Conservation (phyloP, 2,888 invertebrate genomes). For the Ectropis crepuscularia region DNA sequence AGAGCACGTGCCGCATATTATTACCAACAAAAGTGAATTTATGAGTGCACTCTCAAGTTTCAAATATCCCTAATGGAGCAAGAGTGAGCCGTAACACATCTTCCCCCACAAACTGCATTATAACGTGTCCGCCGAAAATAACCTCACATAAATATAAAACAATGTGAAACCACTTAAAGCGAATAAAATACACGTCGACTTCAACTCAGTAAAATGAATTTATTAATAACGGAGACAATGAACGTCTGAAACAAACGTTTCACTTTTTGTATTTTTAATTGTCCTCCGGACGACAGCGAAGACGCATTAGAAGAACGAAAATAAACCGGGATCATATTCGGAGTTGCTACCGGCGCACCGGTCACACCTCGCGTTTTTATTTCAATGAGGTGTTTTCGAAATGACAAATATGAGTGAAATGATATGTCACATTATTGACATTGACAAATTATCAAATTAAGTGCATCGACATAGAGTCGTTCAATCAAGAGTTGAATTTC, state of each 20-base stretch:
- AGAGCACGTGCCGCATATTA: conserved; percentile 59
- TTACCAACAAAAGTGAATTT: conserved; percentile 81
- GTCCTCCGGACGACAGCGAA: conserved; percentile 81
- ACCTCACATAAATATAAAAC: conserved; percentile 85
- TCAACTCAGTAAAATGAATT: conserved; percentile 84
- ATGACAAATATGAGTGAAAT: conserved; percentile 17
- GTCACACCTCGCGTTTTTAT: conserved; percentile 38
- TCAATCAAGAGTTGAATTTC: too few relatives aligned
- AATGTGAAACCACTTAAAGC: conserved; percentile 85
- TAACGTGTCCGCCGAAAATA: conserved; percentile 83
- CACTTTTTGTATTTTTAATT: conserved; percentile 85
- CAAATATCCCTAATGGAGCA: conserved; percentile 84
- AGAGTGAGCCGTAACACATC: conserved; percentile 81
- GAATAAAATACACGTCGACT: conserved; percentile 84
- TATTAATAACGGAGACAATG: conserved; percentile 85
- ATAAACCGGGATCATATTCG: conserved; percentile 83
- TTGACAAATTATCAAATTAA: too few relatives aligned
- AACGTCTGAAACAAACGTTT: conserved; percentile 83
- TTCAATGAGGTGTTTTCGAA: conserved; percentile 15
- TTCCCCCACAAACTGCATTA: conserved; percentile 84
- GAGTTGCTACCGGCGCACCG: conserved; percentile 39
- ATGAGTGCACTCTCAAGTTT: conserved; percentile 83
- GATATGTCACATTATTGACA: too few relatives aligned
- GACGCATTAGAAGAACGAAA: conserved; percentile 83
- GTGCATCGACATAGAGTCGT: too few relatives aligned